phyloP scores from a whole-genome alignment of 2,797 vertebrate genomes.

The Cryptoprocta ferox region DNA sequence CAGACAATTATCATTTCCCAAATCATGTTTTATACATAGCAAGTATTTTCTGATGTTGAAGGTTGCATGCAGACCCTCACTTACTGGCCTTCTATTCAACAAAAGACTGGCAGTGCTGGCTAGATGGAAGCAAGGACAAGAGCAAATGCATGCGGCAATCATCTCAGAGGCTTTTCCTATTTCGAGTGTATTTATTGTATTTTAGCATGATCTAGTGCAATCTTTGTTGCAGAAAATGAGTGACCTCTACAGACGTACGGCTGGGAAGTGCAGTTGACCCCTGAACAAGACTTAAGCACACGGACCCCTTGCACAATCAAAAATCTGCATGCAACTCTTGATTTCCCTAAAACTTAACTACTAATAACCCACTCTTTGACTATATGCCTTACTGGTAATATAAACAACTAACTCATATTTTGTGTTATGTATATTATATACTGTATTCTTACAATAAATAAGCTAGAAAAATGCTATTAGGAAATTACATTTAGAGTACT shows the following conservation, averaged over 20 bases:
- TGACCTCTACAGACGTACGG: background rate
- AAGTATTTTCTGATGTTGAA: background rate
- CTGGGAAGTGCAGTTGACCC: background rate
- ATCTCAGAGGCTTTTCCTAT: background rate
- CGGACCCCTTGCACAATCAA: background rate
- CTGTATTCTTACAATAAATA: background rate
- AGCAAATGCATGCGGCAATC: fast-evolving
- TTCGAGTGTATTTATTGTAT: background rate
- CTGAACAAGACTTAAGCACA: background rate
- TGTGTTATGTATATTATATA: background rate
- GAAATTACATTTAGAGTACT: background rate
- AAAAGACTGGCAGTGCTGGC: background rate
- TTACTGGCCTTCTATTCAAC: background rate
- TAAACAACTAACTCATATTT: background rate
- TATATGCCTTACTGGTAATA: background rate
- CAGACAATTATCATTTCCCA: background rate
- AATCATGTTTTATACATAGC: background rate
- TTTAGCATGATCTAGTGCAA: background rate
- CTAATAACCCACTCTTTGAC: background rate
- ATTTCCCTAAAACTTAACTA: background rate
- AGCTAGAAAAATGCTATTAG: background rate
- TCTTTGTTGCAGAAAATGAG: background rate
- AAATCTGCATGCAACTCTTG: background rate
- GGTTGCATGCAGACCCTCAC: background rate
- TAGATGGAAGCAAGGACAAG: background rate